phyloP scores from a whole-genome alignment of 2,113 vertebrate species.

The Ovibos moschatus region DNA sequence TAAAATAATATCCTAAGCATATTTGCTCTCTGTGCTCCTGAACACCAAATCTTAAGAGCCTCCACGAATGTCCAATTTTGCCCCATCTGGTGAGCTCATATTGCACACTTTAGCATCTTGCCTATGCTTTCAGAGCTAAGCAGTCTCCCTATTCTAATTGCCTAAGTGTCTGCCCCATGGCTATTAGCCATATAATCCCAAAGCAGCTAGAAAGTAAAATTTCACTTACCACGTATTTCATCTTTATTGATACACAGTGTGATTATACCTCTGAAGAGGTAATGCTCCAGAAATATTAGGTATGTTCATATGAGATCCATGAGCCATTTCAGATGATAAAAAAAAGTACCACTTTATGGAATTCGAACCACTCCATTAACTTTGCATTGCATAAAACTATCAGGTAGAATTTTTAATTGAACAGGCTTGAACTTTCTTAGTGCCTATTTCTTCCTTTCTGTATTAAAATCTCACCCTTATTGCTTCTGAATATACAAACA shows the following conservation, averaged over 20 bases:
- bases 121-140: neutral
- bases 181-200: constrained; percentile 41
- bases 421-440: constrained; percentile 58
- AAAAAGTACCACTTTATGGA: constrained; percentile 76
- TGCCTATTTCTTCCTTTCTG: constrained; percentile 1
- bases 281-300: constrained; percentile 79
- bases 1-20: neutral
- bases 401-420: constrained; percentile 76
- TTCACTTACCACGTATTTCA: constrained; percentile 72
- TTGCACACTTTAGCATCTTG: neutral
- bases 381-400: constrained; percentile 75
- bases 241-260: constrained; percentile 78
- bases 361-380: constrained; percentile 73
- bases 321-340: constrained; percentile 75
- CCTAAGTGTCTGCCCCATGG: neutral
- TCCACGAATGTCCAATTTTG: neutral
- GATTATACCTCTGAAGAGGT: constrained; percentile 74
- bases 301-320: constrained; percentile 74
- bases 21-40: neutral
- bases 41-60: neutral
- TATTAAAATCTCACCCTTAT: constrained; percentile 43
- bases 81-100: neutral
- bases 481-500: constrained; percentile 41
- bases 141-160: neutral
- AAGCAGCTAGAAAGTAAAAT: constrained; percentile 60